A percentile compares a stretch with the other conserved stretches of the same genome.
These are phyloP conservation scores for Mobula hypostoma DNA, from an alignment of 2,113 vertebrate genomes.

Conservation along the genomic window DNA sequence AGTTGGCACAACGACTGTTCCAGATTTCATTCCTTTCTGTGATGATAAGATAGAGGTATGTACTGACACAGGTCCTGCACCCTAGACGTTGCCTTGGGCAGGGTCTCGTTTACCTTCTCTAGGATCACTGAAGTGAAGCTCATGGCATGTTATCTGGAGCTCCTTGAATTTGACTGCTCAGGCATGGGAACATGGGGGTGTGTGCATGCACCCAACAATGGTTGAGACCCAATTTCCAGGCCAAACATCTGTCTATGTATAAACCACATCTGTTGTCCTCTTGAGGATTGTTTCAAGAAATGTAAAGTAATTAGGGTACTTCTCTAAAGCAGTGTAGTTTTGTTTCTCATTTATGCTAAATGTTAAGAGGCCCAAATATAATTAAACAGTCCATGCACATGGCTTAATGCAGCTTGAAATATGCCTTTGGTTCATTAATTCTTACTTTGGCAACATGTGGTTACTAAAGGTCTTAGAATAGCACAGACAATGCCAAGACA, in stretches of 20 bases:
- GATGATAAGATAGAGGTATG: no score
- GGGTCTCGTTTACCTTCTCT: neutral
- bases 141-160: neutral
- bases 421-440: neutral
- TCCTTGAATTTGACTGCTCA: no score
- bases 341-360: neutral
- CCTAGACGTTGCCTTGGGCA: no score
- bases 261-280: neutral
- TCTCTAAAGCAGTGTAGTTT: neutral
- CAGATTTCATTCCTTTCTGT: neutral
- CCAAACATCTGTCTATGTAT: neutral
- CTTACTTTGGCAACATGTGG: neutral
- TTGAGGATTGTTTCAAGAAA: neutral
- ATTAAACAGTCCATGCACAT: neutral
- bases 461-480: conserved; percentile 10
- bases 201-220: neutral
- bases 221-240: neutral
- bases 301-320: neutral
- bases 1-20: neutral
- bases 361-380: neutral
- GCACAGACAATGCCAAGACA: neutral
- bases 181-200: neutral
- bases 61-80: no score
- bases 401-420: neutral
- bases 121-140: neutral